phyloP scores from a whole-genome alignment of 2,888 invertebrate species.

The Tenthredo amoena region DNA sequence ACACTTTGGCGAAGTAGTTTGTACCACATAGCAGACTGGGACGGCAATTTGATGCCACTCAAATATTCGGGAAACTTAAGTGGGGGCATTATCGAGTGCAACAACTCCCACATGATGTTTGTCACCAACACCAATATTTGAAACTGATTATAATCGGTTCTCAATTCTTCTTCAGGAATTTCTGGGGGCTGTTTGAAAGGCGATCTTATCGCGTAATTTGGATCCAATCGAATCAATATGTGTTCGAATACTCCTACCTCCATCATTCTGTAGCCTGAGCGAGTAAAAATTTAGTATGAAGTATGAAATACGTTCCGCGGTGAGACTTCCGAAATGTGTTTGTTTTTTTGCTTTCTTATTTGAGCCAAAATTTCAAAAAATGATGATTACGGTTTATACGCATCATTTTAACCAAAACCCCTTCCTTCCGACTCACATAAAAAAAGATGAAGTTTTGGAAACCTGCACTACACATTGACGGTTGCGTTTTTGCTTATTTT shows the following conservation, averaged over 20 bases:
- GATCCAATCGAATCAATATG: constrained; percentile 73
- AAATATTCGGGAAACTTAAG: constrained; percentile 35
- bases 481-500: neutral
- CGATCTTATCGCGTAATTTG: constrained; percentile 66
- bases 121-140: constrained; percentile 61
- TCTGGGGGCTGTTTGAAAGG: constrained; percentile 59
- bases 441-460: no score
- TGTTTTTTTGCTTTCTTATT: neutral
- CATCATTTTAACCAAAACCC: no score
- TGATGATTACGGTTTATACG: no score
- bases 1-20: neutral
- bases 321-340: constrained; percentile 5
- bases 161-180: constrained; percentile 44
- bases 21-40: constrained; percentile 67
- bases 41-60: constrained; percentile 55
- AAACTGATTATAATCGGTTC: constrained; percentile 53
- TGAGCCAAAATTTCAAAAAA: neutral
- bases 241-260: constrained; percentile 70
- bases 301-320: neutral
- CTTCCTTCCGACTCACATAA: no score
- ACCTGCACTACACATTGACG: no score
- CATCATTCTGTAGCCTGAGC: constrained; percentile 73
- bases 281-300: neutral
- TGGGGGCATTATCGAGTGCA: constrained; percentile 62
- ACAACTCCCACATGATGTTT: constrained; percentile 65